Base-by-base conservation (phyloP, 2,113 vertebrate species). In the Ameiurus melas region DNA sequence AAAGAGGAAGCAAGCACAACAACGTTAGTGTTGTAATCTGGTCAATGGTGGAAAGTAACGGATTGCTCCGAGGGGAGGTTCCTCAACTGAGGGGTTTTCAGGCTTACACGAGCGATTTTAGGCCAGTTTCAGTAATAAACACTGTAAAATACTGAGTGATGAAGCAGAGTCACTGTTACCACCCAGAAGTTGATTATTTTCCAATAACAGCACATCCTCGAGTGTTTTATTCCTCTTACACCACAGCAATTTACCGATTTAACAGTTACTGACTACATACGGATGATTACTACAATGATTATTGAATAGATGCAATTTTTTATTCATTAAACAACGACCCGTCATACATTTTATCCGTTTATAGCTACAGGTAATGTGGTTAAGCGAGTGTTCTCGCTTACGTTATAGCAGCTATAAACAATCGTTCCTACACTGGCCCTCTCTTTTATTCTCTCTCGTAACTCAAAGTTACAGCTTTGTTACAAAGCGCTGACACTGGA, bases 41-140 rank as follows among this genome's bases (percentile, higher is more conserved):
- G 13, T 10, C 25, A 86, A 19, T 16, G 27, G 0, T 86, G 85
- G 71, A 82, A 90, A 85, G 51, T 43, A 71, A 83, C 51, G 22
- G 79, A 87, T 87, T 83, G 22, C 53, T 1, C 33, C 9, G 33
- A 33, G 30, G 16, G 1, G 17, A 2, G 12, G 68, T 81, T 30
- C 39, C 9, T 25, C 60, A 78, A 8, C 19, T 5, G 0, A 14
- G 14, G 30, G 1, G 7, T 36, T 10, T 55, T 55, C 13, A 36
- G 30, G 68, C 16, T 71, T 33, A 33, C 68, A 71, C 17, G 16
- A 71, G 36, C 16, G 36, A 55, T 55, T 14, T 13, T 55, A 60
- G 20, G 6, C 58, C 20, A 20, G 20, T 20, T 22, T 60, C 5
- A 60, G 58, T 60, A 60, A 58, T 14, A 55, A 55, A 55, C 10